These are phyloP conservation scores for Cydia fagiglandana DNA, from an alignment of 1,140 invertebrate genomes.

Conservation along the genomic window DNA sequence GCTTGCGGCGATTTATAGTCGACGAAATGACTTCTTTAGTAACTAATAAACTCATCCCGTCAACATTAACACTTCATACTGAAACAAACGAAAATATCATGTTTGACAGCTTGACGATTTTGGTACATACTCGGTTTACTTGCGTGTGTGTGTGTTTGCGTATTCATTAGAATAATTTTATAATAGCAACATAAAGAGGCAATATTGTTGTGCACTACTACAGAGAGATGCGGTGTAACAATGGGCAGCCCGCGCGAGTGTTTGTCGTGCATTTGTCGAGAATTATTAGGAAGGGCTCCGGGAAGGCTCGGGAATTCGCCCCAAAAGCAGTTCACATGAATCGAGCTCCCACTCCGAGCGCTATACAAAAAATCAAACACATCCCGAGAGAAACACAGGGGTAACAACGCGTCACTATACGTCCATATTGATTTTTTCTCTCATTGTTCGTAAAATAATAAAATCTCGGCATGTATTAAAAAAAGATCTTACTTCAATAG, in stretches of 20 bases:
- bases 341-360: constrained; percentile 74
- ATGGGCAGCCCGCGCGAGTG: constrained; percentile 72
- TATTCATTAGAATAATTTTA: constrained; percentile 58
- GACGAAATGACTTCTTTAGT: constrained; percentile 22
- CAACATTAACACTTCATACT: not conserved
- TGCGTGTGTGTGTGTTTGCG: constrained; percentile 36
- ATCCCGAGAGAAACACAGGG: constrained; percentile 79
- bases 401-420: constrained; percentile 76
- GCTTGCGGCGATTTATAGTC: constrained; percentile 9
- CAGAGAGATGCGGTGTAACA: constrained; percentile 64
- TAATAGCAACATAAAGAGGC: constrained; percentile 47
- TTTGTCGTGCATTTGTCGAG: constrained; percentile 77
- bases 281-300: constrained; percentile 77
- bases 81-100: constrained; percentile 26
- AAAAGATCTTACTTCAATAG: constrained; percentile 70
- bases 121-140: constrained; percentile 20
- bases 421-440: constrained; percentile 77
- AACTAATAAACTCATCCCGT: constrained; percentile 2
- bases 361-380: constrained; percentile 77
- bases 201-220: constrained; percentile 68
- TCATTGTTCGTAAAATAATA: constrained; percentile 78
- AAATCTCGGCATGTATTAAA: constrained; percentile 63
- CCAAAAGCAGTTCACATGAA: constrained; percentile 79
- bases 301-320: constrained; percentile 78
- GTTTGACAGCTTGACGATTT: constrained; percentile 19